Base-by-base conservation (phyloP, 2,888 invertebrate species). In the Apotomis capreana region DNA sequence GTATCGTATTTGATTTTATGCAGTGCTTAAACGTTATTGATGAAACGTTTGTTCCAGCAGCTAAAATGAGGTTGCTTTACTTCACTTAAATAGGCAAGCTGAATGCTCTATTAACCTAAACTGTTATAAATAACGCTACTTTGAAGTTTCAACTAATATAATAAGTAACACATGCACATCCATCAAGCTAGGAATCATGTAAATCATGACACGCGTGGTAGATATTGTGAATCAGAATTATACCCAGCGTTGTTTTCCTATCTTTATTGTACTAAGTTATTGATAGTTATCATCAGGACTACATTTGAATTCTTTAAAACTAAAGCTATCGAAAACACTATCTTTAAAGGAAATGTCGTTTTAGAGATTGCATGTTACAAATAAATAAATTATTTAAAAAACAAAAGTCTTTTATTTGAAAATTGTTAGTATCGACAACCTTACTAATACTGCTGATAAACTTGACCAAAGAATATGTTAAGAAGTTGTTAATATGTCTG, bases 291-390 rank as follows among this genome's bases (percentile, higher is more conserved):
- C 57, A 51, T 57, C 51, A 52, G n/a, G 51, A 58, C 12, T 51
- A 26, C 61, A 44, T 60, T 60, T 54, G 4, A 10, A 58, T 69
- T 63, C 26, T 36, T 63, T 71, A 26, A 61, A 58, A 36, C 68
- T 71, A 37, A 60, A 67, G 52, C 75, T 75, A 70, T 76, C 74
- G 71, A 76, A 76, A 74, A 55, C 55, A 61, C 71, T 75, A 72
- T 61, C 74, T 74, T 73, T 70, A 65, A 74, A 74, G 69, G 76
- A 70, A 79, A 75, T 78, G 78, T 79, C 80, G 74, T 81, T 81
- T 75, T 77, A 78, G 73, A 80, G 72, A 77, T 76, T 78, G 78
- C 76, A 79, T 77, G 81, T 81, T 82, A 79, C 78, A 74, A 78
- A 78, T 80, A 81, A 83, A 81, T 67, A 78, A 81, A 77, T 76